Percentiles rank a stretch among this genome's conserved stretches.
phyloP scores from a whole-genome alignment of 1,140 invertebrate species.

The Drosophila albomicans region DNA sequence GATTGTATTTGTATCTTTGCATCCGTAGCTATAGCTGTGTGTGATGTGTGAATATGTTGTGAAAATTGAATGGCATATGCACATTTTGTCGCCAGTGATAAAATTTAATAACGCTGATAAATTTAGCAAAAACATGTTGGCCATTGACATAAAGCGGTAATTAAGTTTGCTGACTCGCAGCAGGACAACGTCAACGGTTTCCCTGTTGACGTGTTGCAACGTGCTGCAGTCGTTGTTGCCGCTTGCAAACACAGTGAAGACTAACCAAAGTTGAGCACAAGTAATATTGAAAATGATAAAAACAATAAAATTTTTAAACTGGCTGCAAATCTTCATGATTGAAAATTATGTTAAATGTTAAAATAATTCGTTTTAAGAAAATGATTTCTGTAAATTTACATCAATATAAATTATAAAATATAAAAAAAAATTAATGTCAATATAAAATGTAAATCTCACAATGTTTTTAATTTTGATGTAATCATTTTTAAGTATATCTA shows the following conservation, averaged over 20 bases:
- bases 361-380: no score
- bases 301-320: not conserved
- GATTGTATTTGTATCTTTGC: constrained; percentile 11
- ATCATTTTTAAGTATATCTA: no score
- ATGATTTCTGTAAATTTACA: no score
- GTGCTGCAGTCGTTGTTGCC: constrained; percentile 12
- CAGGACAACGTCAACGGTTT: constrained; percentile 17
- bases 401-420: no score
- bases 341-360: no score
- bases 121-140: constrained; percentile 84
- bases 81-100: constrained; percentile 84
- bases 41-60: constrained; percentile 81
- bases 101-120: constrained; percentile 84
- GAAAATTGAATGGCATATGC: constrained; percentile 83
- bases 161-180: constrained; percentile 77
- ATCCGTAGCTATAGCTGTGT: constrained; percentile 38
- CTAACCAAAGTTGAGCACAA: not conserved
- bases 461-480: no score
- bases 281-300: no score
- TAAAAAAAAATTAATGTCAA: no score
- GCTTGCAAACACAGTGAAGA: constrained; percentile 29
- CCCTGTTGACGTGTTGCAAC: constrained; percentile 3
- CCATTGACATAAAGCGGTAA: constrained; percentile 84
- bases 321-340: no score
- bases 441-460: no score